Base-by-base conservation (phyloP, 2,888 invertebrate species). In the Lomographa bimaculata region DNA sequence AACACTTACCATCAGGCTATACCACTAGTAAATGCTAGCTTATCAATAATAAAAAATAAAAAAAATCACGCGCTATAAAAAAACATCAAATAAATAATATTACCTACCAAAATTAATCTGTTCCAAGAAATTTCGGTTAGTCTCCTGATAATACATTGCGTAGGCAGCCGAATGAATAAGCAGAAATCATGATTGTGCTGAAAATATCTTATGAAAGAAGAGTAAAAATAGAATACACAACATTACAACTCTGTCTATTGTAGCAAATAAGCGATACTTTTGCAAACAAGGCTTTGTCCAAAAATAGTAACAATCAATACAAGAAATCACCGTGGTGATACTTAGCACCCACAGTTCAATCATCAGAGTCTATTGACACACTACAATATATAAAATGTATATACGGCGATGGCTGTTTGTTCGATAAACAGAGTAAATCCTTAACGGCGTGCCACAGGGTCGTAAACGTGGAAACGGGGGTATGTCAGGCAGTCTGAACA, bases 391-490 rank as follows among this genome's bases (percentile, higher is more conserved):
- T 33, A n/a, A n/a, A n/a, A 40, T 16, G 11, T 42, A 18, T 30
- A 30, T 42, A 26, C 9, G 49, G 57, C n/a, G n/a, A n/a, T 14
- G 14, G 14, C 4, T 14, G 63, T 68, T 67, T 56, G 63, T 56
- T 66, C 62, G 64, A 71, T 73, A 73, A 69, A 68, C 64, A 61
- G 17, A 11, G 57, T 61, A 64, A 69, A 72, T 59, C 63, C 64
- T 72, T 74, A 70, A 76, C 69, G 59, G 63, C 71, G 70, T 72
- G 71, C 60, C 57, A 51, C 51, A 63, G 50, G 49, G 61, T 64
- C 67, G 68, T 79, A 79, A 79, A 79, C 61, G 58, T 54, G 44
- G 50, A 57, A 71, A 70, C 57, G 68, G 64, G 54, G 70, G 66
- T 64, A 62, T 63, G 63, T 57, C 64, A 53, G 41, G 56, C 57